Evolutionary conservation across 2,888 invertebrate genomes (phyloP).

Genomic region (Dryocosmus kuriphilus): DNA sequence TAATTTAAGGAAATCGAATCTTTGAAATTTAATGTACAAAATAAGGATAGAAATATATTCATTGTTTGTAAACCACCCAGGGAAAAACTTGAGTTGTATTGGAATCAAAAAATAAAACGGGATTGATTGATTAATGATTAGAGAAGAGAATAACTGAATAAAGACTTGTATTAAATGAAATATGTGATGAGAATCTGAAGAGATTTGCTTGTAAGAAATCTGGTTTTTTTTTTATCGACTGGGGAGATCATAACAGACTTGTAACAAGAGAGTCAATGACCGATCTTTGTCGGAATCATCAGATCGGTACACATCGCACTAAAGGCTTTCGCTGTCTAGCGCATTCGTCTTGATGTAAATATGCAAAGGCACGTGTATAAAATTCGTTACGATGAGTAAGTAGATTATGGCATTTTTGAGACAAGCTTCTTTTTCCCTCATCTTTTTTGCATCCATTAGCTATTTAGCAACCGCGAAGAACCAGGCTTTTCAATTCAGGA

Average conservation of each 20-base stretch:
- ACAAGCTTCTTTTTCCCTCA: conserved; percentile 12
- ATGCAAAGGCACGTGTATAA: conserved; percentile 29
- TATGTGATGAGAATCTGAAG: conserved; percentile 8
- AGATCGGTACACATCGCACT: conserved; percentile 44
- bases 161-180: background rate
- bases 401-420: conserved; percentile 23
- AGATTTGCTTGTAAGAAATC: conserved; percentile 1
- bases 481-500: conserved; percentile 21
- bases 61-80: background rate
- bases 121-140: background rate
- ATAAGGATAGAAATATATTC: too few species aligned
- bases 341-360: conserved; percentile 32
- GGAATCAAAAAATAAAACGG: background rate
- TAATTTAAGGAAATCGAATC: too few species aligned
- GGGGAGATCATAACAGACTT: conserved; percentile 6
- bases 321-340: conserved; percentile 29
- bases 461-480: conserved; percentile 17
- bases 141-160: background rate
- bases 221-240: conserved; percentile 14
- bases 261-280: conserved; percentile 44
- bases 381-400: conserved; percentile 17
- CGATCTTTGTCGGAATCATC: conserved; percentile 45
- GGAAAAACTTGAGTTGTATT: background rate
- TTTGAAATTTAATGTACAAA: too few species aligned
- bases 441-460: conserved; percentile 5